A percentile compares a stretch with the other conserved stretches of the same genome.
phyloP scores from a whole-genome alignment of 2,113 vertebrate genomes.

The Solea solea region DNA sequence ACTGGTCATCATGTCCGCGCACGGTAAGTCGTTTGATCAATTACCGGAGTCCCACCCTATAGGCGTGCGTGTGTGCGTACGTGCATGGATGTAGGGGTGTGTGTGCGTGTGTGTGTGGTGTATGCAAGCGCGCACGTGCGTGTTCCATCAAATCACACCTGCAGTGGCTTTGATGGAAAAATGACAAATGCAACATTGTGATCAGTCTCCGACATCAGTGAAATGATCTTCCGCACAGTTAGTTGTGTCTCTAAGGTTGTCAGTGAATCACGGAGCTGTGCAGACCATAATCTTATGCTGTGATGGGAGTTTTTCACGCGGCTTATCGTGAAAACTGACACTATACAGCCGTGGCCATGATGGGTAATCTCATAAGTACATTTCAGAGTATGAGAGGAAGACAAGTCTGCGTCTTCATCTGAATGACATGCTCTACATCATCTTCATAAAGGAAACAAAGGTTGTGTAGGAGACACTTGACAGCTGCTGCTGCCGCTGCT shows the following conservation, averaged over 20 bases:
- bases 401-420: too few species aligned
- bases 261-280: background rate
- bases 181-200: conserved; percentile 7
- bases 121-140: conserved; percentile 33
- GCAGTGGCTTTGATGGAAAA: conserved; percentile 18
- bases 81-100: conserved; percentile 5
- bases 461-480: conserved; percentile 18
- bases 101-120: conserved; percentile 21
- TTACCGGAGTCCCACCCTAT: conserved; percentile 53
- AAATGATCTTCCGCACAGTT: background rate
- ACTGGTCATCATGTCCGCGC: conserved; percentile 57
- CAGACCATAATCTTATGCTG: background rate
- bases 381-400: too few species aligned
- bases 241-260: too few species aligned
- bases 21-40: conserved; percentile 65
- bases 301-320: background rate
- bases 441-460: background rate
- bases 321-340: too few species aligned
- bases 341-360: too few species aligned
- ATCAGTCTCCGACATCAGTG: background rate
- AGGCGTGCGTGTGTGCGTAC: conserved; percentile 9
- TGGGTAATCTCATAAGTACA: too few species aligned
- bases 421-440: background rate
- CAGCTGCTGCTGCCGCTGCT: conserved; percentile 28
- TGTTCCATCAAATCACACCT: conserved; percentile 45